Evolutionary conservation across 2,888 invertebrate genomes (phyloP).

Genomic region (Eilema depressum): DNA sequence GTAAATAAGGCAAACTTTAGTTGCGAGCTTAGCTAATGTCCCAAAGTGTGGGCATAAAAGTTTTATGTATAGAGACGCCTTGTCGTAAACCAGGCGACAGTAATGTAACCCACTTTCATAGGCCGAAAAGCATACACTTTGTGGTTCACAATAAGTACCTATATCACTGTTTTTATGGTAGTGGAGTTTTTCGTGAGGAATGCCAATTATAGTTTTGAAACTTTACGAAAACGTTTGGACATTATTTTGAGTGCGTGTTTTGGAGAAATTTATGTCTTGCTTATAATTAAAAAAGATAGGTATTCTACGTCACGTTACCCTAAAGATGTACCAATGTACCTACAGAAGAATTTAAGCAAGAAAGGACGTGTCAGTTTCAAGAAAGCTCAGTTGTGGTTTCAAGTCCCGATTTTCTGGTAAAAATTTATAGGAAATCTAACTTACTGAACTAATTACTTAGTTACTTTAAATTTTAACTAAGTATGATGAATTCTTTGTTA

Average conservation of each 20-base stretch:
- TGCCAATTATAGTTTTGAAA: constrained; percentile 4
- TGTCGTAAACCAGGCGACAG: constrained; percentile 62
- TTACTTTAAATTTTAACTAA: too few relatives aligned
- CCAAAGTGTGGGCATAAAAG: constrained; percentile 63
- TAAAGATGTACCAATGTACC: too few relatives aligned
- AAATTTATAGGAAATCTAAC: too few relatives aligned
- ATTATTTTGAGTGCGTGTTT: neutral
- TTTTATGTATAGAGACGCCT: constrained; percentile 64
- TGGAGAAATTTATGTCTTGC: neutral
- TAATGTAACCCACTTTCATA: constrained; percentile 59
- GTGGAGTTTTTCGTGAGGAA: constrained; percentile 23
- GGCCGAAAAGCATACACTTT: constrained; percentile 48
- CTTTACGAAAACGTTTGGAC: neutral
- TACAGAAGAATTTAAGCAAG: too few relatives aligned
- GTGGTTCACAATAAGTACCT: constrained; percentile 41
- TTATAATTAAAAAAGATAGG: neutral
- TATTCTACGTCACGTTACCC: too few relatives aligned
- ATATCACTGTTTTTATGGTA: constrained; percentile 30
- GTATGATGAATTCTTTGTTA: too few relatives aligned
- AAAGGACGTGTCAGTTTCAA: too few relatives aligned
- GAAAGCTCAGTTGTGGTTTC: too few relatives aligned
- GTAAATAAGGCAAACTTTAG: constrained; percentile 44
- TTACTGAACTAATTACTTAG: too few relatives aligned
- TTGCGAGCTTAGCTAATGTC: constrained; percentile 56
- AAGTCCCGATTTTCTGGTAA: too few relatives aligned